Conservation (phyloP, 2,888 invertebrate genomes). For the Bellardia bayeri region DNA sequence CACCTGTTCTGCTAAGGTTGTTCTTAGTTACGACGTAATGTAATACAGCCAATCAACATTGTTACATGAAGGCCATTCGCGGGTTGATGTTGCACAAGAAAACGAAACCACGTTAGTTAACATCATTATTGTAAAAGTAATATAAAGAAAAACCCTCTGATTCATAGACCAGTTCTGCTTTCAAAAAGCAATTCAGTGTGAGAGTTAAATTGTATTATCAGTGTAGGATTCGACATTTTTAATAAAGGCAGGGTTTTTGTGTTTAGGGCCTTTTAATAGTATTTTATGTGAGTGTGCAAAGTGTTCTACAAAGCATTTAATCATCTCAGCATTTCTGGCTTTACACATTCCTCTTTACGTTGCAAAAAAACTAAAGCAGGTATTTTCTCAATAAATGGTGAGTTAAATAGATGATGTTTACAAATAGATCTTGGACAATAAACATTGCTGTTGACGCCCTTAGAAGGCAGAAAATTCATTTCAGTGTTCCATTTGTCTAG, state of each 20-base stretch:
- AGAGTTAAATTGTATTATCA: not conserved
- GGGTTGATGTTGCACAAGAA: slow-evolving; percentile 43
- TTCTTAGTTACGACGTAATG: slow-evolving; percentile 84
- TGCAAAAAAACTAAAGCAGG: no score
- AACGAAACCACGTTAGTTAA: slow-evolving; percentile 54
- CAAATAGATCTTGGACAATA: no score
- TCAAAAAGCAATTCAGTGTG: slow-evolving; percentile 5
- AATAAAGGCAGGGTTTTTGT: not conserved
- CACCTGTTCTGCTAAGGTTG: slow-evolving; percentile 83
- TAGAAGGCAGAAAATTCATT: no score
- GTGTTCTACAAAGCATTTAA: no score
- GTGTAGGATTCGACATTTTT: not conserved
- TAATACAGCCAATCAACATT: slow-evolving; percentile 76
- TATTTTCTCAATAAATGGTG: no score
- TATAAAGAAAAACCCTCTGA: slow-evolving; percentile 53
- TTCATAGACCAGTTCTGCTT: slow-evolving; percentile 16
- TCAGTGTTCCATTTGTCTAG: no score
- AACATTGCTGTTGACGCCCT: no score
- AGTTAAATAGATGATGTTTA: no score
- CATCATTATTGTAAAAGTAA: slow-evolving; percentile 39
- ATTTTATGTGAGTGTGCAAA: no score
- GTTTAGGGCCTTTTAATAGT: not conserved
- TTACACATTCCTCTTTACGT: no score
- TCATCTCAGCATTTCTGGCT: no score
- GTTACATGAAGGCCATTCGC: slow-evolving; percentile 73